These are phyloP conservation scores for Lacerta viridis DNA, from an alignment of 2,797 vertebrate genomes.

Conservation along the genomic window DNA sequence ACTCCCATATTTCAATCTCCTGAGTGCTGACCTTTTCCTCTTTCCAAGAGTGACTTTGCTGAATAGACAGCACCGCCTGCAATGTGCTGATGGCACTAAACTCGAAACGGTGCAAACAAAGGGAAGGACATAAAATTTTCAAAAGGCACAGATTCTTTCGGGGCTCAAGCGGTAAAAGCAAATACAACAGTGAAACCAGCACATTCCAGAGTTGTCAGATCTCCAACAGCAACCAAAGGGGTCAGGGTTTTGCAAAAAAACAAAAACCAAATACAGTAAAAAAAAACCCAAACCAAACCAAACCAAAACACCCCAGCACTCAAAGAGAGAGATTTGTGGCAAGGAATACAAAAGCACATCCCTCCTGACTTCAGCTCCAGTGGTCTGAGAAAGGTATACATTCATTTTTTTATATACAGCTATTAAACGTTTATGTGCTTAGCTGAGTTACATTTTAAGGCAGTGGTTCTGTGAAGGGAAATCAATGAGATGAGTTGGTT, in stretches of 20 bases:
- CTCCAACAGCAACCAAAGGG: background rate
- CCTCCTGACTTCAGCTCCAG: background rate
- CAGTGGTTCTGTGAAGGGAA: background rate
- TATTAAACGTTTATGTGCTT: slow-evolving; percentile 24
- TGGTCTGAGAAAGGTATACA: background rate
- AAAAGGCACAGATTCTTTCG: background rate
- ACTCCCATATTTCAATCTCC: background rate
- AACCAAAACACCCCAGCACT: background rate
- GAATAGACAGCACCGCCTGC: rapidly evolving
- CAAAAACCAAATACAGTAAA: too few relatives aligned
- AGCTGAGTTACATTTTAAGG: background rate
- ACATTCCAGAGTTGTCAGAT: background rate
- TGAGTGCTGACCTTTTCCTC: slow-evolving; percentile 7
- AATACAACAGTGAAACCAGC: background rate
- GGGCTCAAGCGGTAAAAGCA: background rate
- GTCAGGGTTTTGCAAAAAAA: background rate
- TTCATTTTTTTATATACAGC: background rate
- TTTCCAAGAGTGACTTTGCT: slow-evolving; percentile 14
- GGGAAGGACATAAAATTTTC: slow-evolving; percentile 14
- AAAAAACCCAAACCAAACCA: too few relatives aligned
- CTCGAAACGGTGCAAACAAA: slow-evolving; percentile 1
- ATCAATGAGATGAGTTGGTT: background rate
- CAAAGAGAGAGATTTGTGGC: background rate
- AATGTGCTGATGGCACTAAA: slow-evolving; percentile 19
- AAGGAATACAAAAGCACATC: background rate